Percentiles rank a stretch among this genome's conserved stretches.
Conservation (phyloP, 2,797 vertebrate genomes). For the Hyperoplus lanceolatus region DNA sequence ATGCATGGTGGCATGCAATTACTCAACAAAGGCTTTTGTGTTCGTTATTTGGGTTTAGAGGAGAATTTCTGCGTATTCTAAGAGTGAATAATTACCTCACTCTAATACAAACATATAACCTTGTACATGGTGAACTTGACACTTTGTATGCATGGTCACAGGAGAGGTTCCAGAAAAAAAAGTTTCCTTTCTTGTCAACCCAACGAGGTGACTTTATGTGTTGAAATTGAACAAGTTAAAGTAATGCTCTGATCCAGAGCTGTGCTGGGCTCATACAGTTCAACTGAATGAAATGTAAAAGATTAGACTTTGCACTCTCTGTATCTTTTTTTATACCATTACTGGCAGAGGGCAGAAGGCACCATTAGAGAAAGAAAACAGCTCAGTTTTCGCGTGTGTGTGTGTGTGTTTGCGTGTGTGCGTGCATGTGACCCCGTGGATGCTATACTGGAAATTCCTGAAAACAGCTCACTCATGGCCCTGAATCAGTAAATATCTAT, state of each 20-base stretch:
- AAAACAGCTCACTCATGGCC: slow-evolving; percentile 31
- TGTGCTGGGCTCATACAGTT: not conserved
- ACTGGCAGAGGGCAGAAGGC: slow-evolving; percentile 9
- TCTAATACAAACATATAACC: not conserved
- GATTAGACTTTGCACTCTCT: slow-evolving; percentile 6
- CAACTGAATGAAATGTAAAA: slow-evolving; percentile 12
- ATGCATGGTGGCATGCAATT: not conserved
- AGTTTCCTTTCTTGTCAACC: not conserved
- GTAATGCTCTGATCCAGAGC: slow-evolving; percentile 2
- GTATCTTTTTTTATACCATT: not conserved
- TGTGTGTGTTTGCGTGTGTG: not conserved
- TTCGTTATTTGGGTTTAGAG: slow-evolving; percentile 7
- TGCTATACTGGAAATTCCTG: slow-evolving; percentile 7
- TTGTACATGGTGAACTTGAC: too few species aligned
- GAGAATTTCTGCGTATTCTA: slow-evolving; percentile 31
- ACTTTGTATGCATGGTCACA: not conserved
- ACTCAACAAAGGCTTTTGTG: slow-evolving; percentile 11
- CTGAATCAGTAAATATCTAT: slow-evolving; percentile 37
- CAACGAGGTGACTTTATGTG: slow-evolving; percentile 32
- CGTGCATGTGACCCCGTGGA: too few species aligned
- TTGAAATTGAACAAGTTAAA: slow-evolving; percentile 20
- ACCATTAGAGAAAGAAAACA: slow-evolving; percentile 40
- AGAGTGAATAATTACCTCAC: not conserved
- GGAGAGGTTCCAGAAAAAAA: slow-evolving; percentile 1
- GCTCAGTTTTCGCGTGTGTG: slow-evolving; percentile 3